Conservation (phyloP, 2,113 vertebrate genomes). For the Cephalopterus ornatus region DNA sequence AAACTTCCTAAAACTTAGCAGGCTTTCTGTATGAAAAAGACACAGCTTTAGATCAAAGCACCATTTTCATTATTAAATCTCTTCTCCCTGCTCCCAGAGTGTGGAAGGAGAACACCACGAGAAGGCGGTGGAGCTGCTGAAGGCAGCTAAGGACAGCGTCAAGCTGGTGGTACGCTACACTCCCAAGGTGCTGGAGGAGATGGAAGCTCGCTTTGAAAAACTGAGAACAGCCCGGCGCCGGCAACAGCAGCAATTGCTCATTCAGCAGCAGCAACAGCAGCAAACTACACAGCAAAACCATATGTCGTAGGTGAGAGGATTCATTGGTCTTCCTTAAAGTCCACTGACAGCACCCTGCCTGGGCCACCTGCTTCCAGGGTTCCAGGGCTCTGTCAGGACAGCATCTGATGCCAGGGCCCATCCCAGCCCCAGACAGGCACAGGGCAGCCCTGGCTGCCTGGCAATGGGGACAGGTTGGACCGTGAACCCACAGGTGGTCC, state of each 20-base stretch:
- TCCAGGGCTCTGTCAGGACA: neutral
- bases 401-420: rapidly evolving
- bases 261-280: conserved; percentile 90
- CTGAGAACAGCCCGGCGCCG: conserved; percentile 92
- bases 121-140: conserved; percentile 95
- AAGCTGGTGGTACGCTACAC: conserved; percentile 98
- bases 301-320: conserved; percentile 94
- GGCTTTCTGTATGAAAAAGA: neutral
- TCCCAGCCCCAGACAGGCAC: neutral
- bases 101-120: conserved; percentile 98
- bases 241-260: conserved; percentile 94
- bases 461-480: neutral
- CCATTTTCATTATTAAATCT: neutral
- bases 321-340: conserved; percentile 41
- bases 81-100: conserved; percentile 77
- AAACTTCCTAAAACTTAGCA: neutral
- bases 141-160: conserved; percentile 94
- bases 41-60: neutral
- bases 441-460: neutral
- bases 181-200: conserved; percentile 97
- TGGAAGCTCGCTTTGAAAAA: conserved; percentile 99
- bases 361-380: neutral
- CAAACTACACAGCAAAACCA: conserved; percentile 91
- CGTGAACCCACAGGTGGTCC: neutral
- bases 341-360: neutral